Evolutionary conservation across 1,140 invertebrate species (phyloP).

Genomic region (Campoletis sonorensis): DNA sequence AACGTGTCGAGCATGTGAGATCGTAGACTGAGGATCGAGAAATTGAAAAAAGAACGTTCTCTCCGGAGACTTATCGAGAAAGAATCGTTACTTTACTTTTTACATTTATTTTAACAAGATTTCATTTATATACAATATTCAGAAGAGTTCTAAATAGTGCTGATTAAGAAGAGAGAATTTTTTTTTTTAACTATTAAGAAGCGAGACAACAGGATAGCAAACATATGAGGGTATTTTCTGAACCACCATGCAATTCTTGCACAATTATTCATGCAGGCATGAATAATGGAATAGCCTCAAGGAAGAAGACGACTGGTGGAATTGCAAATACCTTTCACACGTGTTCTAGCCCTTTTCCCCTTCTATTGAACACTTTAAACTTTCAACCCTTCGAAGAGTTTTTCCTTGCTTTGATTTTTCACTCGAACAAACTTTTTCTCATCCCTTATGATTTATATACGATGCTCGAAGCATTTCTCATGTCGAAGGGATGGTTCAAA

Average conservation of each 20-base stretch:
- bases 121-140: too few relatives aligned
- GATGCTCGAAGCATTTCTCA: too few relatives aligned
- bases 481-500: too few relatives aligned
- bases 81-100: not conserved
- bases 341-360: too few relatives aligned
- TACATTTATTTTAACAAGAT: too few relatives aligned
- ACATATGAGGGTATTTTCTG: not conserved
- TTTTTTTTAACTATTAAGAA: not conserved
- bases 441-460: too few relatives aligned
- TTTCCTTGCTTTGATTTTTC: constrained; percentile 12
- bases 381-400: not conserved
- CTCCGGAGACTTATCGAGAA: too few relatives aligned
- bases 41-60: not conserved
- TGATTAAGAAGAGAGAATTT: too few relatives aligned
- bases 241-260: constrained; percentile 27
- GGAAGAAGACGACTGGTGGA: not conserved
- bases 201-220: not conserved
- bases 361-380: not conserved
- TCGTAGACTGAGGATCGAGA: not conserved
- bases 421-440: not conserved
- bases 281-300: constrained; percentile 35
- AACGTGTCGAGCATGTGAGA: constrained; percentile 5
- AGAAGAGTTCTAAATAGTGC: too few relatives aligned
- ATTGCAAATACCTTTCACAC: not conserved
- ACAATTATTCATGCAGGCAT: constrained; percentile 38